A percentile compares a stretch with the other conserved stretches of the same genome.
Evolutionary conservation across 1,140 invertebrate species (phyloP).

Genomic region (Papilio machaon): DNA sequence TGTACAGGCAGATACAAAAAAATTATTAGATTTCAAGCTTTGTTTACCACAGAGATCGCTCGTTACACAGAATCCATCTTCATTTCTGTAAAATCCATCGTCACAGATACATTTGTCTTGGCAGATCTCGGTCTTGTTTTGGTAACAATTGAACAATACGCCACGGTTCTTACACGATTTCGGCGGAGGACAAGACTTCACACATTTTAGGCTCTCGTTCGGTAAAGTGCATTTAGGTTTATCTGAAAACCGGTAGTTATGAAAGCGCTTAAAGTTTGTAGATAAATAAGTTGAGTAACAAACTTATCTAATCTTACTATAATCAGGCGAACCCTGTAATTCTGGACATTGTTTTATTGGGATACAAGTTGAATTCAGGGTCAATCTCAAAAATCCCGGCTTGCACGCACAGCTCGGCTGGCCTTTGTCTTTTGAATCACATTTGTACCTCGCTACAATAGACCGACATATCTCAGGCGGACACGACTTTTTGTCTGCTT

Average conservation of each 20-base stretch:
- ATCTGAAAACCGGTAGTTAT: not conserved
- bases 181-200: constrained; percentile 3
- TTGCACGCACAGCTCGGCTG: constrained; percentile 37
- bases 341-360: constrained; percentile 28
- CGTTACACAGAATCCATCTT: constrained; percentile 24
- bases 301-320: not conserved
- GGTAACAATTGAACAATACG: not conserved
- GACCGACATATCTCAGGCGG: constrained; percentile 37
- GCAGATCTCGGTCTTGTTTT: not conserved
- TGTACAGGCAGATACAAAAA: no score
- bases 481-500: constrained; percentile 30
- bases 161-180: not conserved
- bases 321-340: constrained; percentile 9
- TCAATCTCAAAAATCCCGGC: constrained; percentile 32
- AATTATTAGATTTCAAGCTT: not conserved
- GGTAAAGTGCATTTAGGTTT: constrained; percentile 27
- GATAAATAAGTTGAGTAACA: not conserved
- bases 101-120: constrained; percentile 14
- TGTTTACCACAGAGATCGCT: constrained; percentile 26
- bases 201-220: constrained; percentile 20
- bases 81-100: constrained; percentile 17
- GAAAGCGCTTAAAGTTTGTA: not conserved
- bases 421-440: constrained; percentile 21
- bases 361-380: constrained; percentile 30
- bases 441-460: constrained; percentile 25